A percentile compares a stretch with the other conserved stretches of the same genome.
phyloP scores from a whole-genome alignment of 2,113 vertebrate genomes.

The Ibidorhyncha struthersii region DNA sequence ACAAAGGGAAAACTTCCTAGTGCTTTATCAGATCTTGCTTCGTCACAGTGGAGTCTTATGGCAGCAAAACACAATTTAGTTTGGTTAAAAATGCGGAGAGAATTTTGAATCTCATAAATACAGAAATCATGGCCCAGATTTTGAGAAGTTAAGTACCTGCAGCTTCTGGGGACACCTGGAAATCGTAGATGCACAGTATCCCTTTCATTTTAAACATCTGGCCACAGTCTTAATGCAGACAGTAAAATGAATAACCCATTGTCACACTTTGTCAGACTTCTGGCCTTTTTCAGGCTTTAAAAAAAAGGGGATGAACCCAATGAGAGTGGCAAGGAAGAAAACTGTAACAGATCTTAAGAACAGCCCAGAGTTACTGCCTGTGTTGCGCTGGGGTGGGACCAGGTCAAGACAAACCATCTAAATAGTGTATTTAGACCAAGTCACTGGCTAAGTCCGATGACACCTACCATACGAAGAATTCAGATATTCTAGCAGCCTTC shows the following conservation, averaged over 20 bases:
- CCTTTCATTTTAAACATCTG: neutral
- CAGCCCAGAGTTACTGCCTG: neutral
- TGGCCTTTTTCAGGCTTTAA: neutral
- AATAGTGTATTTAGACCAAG: neutral
- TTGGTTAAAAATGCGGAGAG: conserved; percentile 53
- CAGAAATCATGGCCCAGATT: neutral
- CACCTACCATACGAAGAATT: neutral
- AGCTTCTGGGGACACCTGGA: neutral
- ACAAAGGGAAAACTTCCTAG: conserved; percentile 66
- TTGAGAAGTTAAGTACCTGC: neutral
- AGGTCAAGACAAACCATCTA: neutral
- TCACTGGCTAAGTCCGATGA: neutral
- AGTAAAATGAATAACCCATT: neutral
- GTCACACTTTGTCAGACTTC: neutral
- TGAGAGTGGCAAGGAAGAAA: neutral
- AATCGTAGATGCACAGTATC: neutral
- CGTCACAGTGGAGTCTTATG: conserved; percentile 46
- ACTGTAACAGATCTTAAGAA: neutral
- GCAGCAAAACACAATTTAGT: conserved; percentile 55
- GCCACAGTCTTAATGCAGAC: neutral
- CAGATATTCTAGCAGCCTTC: neutral
- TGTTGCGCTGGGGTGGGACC: neutral
- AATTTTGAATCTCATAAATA: conserved; percentile 34
- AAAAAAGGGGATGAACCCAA: neutral
- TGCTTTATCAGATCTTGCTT: conserved; percentile 62